Evolutionary conservation across 2,797 vertebrate species (phyloP), one percentile per base, ranked within the genome.

Genomic region (Chelon labrosus): DNA sequence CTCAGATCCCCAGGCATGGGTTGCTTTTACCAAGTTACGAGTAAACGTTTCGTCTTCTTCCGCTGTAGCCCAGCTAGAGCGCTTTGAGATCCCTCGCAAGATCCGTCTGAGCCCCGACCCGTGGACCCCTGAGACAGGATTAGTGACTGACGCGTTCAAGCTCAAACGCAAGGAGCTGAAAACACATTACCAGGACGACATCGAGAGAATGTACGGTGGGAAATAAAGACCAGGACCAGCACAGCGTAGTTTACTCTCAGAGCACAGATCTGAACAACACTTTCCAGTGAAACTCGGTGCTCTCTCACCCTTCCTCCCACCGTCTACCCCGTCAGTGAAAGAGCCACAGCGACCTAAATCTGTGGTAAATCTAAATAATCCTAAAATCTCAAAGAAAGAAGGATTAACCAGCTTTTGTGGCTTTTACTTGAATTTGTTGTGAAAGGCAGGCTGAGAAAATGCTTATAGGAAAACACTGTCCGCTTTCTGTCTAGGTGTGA

Each of bases 111-210:
- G 96, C 75, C 91, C 97, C 1, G 97, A 99, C 1, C 95, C 96
- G 0, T 99, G 98, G 97, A 98, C 97, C 71, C 96, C 98, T 0
- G 98, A 99, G 92, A 98, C 94, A 0, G 97, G 97, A 70, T 91
- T 99, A 44, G 97, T 99, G 87, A 99, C 98, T 1, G 97, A 98
- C 11, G 96, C 98, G 0, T 99, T 98, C 94, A 99, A 99, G 85
- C 94, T 99, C 55, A 99, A 98, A 64, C 96, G 97, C 84, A 97
- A 95, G 65, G 96, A 98, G 91, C 96, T 99, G 19, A 97, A 96
- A 22, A 94, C 93, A 0, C 94, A 95, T 85, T 99, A 98, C 87
- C 96, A 95, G 77, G 89, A 84, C 7, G 97, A 97, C 93, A 99
- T 99, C 14, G 96, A 98, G 55, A 93, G 95, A 65, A 96, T 99